These are phyloP conservation scores for Aphaenogaster ashmeadi DNA, from an alignment of 1,140 invertebrate species.

Conservation along the genomic window DNA sequence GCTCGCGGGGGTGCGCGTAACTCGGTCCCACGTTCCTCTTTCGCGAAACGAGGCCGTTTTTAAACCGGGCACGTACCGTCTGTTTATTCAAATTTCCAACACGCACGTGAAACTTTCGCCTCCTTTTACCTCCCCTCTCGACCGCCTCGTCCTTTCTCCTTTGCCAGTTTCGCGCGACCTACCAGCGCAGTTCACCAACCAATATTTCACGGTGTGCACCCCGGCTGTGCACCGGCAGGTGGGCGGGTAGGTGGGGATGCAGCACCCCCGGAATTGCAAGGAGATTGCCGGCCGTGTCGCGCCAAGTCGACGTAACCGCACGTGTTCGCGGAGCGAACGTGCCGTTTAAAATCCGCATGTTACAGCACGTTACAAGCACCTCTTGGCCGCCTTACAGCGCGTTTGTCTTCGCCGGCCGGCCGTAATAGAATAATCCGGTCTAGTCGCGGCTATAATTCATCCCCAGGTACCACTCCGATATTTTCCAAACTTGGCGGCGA, in stretches of 20 bases:
- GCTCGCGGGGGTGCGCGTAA: neutral
- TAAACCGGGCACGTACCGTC: slow-evolving; percentile 68
- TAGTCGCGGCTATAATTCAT: slow-evolving; percentile 45
- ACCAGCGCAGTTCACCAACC: slow-evolving; percentile 52
- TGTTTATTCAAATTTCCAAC: slow-evolving; percentile 68
- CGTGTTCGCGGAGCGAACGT: slow-evolving; percentile 49
- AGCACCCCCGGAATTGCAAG: slow-evolving; percentile 52
- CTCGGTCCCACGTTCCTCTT: neutral
- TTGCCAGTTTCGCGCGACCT: slow-evolving; percentile 9
- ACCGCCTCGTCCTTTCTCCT: slow-evolving; percentile 3
- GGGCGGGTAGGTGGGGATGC: slow-evolving; percentile 7
- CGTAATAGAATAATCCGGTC: slow-evolving; percentile 52
- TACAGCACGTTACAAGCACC: slow-evolving; percentile 14
- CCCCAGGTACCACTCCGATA: slow-evolving; percentile 30
- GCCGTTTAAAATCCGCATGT: slow-evolving; percentile 46
- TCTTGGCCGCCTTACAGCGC: slow-evolving; percentile 32
- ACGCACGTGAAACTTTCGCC: slow-evolving; percentile 47
- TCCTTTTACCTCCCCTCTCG: neutral
- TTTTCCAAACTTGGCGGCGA: slow-evolving; percentile 23
- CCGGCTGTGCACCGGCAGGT: neutral
- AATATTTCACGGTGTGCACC: slow-evolving; percentile 65
- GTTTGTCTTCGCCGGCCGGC: slow-evolving; percentile 46
- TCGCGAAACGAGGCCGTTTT: slow-evolving; percentile 59
- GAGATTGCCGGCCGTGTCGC: slow-evolving; percentile 36
- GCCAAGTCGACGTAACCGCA: slow-evolving; percentile 48